These are phyloP conservation scores for Nomada hirtipes DNA, from an alignment of 2,888 invertebrate species.

Conservation along the genomic window DNA sequence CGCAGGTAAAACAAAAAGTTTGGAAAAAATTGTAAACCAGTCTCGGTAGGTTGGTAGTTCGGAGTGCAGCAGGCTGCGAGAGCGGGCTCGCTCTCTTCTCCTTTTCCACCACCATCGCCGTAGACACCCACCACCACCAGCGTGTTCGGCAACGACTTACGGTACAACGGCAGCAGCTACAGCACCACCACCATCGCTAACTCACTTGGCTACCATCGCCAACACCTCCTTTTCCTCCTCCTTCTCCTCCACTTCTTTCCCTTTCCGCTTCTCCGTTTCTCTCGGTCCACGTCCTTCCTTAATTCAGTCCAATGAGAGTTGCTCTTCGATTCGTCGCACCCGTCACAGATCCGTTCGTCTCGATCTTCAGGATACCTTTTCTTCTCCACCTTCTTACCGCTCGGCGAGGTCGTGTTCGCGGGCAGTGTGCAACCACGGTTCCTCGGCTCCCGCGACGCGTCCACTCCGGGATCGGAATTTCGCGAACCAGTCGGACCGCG, in stretches of 20 bases:
- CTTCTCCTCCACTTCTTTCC: conserved; percentile 55
- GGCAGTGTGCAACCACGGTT: conserved; percentile 16
- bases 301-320: conserved; percentile 81
- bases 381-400: background rate
- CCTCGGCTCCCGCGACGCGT: conserved; percentile 20
- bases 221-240: conserved; percentile 68
- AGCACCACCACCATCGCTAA: conserved; percentile 52
- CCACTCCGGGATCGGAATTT: conserved; percentile 32
- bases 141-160: conserved; percentile 53
- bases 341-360: conserved; percentile 52
- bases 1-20: conserved; percentile 77
- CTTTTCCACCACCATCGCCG: conserved; percentile 57
- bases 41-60: conserved; percentile 73
- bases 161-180: conserved; percentile 50
- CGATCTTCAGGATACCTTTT: conserved; percentile 48
- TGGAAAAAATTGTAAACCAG: conserved; percentile 78
- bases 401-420: conserved; percentile 21
- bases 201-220: conserved; percentile 69
- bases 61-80: conserved; percentile 56
- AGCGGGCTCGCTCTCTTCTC: conserved; percentile 50
- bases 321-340: conserved; percentile 76
- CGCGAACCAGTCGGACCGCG: conserved; percentile 38
- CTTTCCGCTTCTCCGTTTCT: conserved; percentile 71
- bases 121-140: conserved; percentile 58
- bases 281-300: conserved; percentile 80